Percentiles rank a stretch among this genome's conserved stretches.
phyloP scores from a whole-genome alignment of 1,140 invertebrate genomes.

The Delia radicum region DNA sequence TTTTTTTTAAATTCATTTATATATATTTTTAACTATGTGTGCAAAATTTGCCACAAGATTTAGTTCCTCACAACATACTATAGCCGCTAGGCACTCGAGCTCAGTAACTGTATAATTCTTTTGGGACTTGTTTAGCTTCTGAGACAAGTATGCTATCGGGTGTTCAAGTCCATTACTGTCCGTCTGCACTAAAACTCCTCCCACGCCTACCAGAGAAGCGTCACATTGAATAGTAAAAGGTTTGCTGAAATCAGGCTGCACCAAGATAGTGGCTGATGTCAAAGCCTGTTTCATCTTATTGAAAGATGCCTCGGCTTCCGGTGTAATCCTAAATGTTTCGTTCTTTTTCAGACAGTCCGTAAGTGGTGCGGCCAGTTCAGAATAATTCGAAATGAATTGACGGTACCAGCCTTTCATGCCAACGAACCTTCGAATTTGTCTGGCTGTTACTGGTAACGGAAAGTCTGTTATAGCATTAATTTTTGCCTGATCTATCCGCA shows the following conservation, averaged over 20 bases:
- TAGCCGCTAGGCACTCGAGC: constrained; percentile 55
- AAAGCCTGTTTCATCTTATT: constrained; percentile 34
- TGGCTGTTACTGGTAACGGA: constrained; percentile 35
- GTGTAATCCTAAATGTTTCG: not conserved
- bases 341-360: not conserved
- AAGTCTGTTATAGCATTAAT: constrained; percentile 33
- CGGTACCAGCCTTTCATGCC: constrained; percentile 56
- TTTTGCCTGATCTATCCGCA: constrained; percentile 17
- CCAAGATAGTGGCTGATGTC: constrained; percentile 43
- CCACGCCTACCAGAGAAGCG: constrained; percentile 44
- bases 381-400: constrained; percentile 56
- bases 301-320: not conserved
- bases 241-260: constrained; percentile 43
- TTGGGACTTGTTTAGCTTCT: constrained; percentile 42
- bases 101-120: constrained; percentile 54
- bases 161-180: constrained; percentile 33
- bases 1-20: no score
- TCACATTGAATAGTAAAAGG: constrained; percentile 50
- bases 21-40: no score
- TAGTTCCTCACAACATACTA: no score
- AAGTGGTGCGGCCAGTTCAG: constrained; percentile 42
- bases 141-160: constrained; percentile 48
- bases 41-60: no score
- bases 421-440: constrained; percentile 51
- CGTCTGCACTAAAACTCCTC: constrained; percentile 44